A percentile compares a stretch with the other conserved stretches of the same genome.
phyloP scores from a whole-genome alignment of 2,888 invertebrate genomes.

The Hydroisotoma schaefferi region DNA sequence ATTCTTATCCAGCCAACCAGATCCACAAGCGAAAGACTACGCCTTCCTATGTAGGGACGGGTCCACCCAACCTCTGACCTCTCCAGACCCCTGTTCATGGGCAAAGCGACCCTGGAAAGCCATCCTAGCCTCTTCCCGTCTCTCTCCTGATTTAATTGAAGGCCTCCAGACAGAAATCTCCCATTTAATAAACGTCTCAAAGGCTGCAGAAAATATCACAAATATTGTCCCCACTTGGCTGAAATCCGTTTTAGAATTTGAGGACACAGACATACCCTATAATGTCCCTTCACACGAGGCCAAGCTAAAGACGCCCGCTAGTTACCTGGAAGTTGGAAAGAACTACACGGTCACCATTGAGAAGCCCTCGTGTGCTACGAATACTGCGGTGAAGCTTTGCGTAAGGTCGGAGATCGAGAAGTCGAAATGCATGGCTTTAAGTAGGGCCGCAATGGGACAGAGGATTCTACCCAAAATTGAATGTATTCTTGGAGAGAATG shows the following conservation, averaged over 20 bases:
- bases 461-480: constrained; percentile 64
- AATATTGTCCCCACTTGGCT: constrained; percentile 25
- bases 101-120: constrained; percentile 34
- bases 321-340: constrained; percentile 21
- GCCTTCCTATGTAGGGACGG: constrained; percentile 42
- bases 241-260: constrained; percentile 23
- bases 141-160: constrained; percentile 15
- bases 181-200: constrained; percentile 12
- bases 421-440: constrained; percentile 66
- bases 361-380: constrained; percentile 50
- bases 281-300: constrained; percentile 23
- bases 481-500: constrained; percentile 56
- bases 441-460: constrained; percentile 68
- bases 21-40: constrained; percentile 20
- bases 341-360: constrained; percentile 51
- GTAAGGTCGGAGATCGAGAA: constrained; percentile 64
- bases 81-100: constrained; percentile 36
- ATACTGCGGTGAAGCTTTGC: constrained; percentile 58
- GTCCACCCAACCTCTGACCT: constrained; percentile 25
- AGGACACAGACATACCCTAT: constrained; percentile 7
- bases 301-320: constrained; percentile 25
- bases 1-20: constrained; percentile 1
- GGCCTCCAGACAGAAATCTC: constrained; percentile 33
- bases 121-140: constrained; percentile 25
- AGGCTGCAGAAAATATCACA: neutral